Evolutionary conservation across 2,113 vertebrate species (phyloP).

Genomic region (Panthera tigris): DNA sequence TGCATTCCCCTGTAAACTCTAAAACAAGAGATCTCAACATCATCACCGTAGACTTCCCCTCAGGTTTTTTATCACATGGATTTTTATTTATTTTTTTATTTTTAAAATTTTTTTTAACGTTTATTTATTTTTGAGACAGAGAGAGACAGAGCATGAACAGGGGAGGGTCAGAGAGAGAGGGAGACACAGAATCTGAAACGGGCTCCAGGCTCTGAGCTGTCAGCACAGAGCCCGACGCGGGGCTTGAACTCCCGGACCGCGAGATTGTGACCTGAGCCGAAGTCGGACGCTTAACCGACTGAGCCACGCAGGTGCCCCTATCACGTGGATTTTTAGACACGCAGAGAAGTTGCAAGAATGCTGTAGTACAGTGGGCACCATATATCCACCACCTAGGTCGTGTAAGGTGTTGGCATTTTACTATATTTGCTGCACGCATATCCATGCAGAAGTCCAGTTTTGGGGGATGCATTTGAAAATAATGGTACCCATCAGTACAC

Average conservation of each 20-base stretch:
- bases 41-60: neutral
- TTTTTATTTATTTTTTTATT: neutral
- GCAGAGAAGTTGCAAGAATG: neutral
- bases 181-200: too few relatives aligned
- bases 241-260: fast-evolving
- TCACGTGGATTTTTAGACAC: neutral
- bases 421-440: neutral
- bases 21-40: neutral
- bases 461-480: neutral
- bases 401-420: too few relatives aligned
- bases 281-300: too few relatives aligned
- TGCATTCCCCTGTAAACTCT: neutral
- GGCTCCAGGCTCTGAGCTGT: too few relatives aligned
- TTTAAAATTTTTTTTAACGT: too few relatives aligned
- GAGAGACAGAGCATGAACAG: too few relatives aligned
- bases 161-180: too few relatives aligned
- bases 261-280: too few relatives aligned
- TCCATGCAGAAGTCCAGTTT: neutral
- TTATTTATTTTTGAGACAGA: too few relatives aligned
- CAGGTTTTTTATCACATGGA: neutral
- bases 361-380: fast-evolving
- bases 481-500: neutral
- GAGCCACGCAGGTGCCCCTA: too few relatives aligned
- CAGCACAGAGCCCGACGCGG: too few relatives aligned
- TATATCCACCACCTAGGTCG: too few relatives aligned